phyloP scores from a whole-genome alignment of 2,888 invertebrate species.

The Tolmerus cingulatus region DNA sequence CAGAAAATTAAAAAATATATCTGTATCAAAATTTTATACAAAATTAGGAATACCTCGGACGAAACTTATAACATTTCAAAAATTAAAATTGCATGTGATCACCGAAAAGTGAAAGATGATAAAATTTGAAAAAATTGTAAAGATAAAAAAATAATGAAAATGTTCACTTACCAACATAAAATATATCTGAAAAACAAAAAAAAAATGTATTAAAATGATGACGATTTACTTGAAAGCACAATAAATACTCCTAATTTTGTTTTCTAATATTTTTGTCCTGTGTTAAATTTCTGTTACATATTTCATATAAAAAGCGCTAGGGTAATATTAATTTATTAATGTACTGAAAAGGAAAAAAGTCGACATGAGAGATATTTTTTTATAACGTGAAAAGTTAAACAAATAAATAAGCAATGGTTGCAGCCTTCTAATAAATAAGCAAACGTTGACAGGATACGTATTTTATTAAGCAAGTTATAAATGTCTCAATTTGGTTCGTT shows the following conservation, averaged over 20 bases:
- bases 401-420: neutral
- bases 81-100: neutral
- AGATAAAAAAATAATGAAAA: neutral
- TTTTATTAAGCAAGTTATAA: neutral
- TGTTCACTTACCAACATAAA: neutral
- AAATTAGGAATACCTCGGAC: neutral
- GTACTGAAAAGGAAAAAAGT: neutral
- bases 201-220: neutral
- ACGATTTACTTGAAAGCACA: constrained; percentile 13
- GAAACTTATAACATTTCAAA: neutral
- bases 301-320: neutral
- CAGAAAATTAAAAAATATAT: neutral
- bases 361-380: constrained; percentile 4
- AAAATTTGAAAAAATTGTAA: neutral
- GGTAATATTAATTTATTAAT: neutral
- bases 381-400: neutral
- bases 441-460: neutral
- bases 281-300: neutral
- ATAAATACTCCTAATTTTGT: constrained; percentile 9
- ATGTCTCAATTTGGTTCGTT: neutral
- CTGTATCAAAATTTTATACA: neutral
- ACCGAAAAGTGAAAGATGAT: neutral
- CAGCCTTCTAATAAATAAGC: neutral
- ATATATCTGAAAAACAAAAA: neutral
- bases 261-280: neutral